Evolutionary conservation across 1,140 invertebrate genomes (phyloP).

Genomic region (Laupala kohalensis): DNA sequence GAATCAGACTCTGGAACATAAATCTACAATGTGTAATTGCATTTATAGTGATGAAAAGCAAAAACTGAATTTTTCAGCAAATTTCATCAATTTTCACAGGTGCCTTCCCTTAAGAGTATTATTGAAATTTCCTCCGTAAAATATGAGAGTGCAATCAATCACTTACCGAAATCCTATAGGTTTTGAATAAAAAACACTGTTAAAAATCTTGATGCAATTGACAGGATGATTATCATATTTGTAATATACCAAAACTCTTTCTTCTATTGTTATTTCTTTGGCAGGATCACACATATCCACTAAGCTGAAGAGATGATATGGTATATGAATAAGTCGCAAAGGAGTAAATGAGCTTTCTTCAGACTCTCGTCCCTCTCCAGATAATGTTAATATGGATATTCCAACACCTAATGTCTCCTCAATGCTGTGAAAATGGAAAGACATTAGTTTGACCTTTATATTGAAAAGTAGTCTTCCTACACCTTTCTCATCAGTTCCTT

Average conservation of each 20-base stretch:
- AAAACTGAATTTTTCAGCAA: too few relatives aligned
- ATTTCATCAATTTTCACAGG: too few relatives aligned
- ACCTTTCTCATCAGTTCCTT: conserved; percentile 15
- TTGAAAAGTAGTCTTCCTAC: not conserved
- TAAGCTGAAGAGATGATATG: conserved; percentile 89
- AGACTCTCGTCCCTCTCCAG: conserved; percentile 81
- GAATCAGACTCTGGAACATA: too few relatives aligned
- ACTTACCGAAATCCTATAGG: conserved; percentile 66
- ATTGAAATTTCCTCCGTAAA: too few relatives aligned
- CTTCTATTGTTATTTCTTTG: conserved; percentile 81
- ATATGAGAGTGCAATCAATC: not conserved
- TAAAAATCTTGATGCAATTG: conserved; percentile 97
- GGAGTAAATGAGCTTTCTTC: conserved; percentile 77
- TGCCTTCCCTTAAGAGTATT: too few relatives aligned
- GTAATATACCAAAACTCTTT: conserved; percentile 86
- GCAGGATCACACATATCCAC: conserved; percentile 91
- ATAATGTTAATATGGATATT: conserved; percentile 75
- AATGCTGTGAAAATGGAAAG: conserved; percentile 37
- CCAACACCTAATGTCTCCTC: conserved; percentile 78
- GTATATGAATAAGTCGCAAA: conserved; percentile 68
- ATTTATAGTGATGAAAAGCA: too few relatives aligned
- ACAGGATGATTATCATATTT: conserved; percentile 94
- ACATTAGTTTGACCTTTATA: not conserved
- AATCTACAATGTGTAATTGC: too few relatives aligned
- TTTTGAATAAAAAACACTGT: conserved; percentile 66